Base-by-base conservation (phyloP, 2,113 vertebrate genomes). In the Tyrannus savana region DNA sequence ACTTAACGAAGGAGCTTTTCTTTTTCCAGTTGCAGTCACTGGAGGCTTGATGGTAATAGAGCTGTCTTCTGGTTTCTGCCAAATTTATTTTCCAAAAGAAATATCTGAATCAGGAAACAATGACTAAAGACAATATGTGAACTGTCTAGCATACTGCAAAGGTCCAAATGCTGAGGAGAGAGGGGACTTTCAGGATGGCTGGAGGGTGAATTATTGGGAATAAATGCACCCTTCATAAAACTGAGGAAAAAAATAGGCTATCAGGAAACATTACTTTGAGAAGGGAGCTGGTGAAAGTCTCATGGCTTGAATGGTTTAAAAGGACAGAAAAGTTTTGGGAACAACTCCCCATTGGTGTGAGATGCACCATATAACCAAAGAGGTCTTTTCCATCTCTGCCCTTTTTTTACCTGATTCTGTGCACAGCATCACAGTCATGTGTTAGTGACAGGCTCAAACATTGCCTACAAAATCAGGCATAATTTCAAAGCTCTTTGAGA, bases 41-140 rank as follows among this genome's bases (percentile, higher is more conserved):
- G 75, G 85, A 96, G 91, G 56, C 55, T 96, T 94, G 75, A 62
- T 94, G 59, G 87, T 88, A 95, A 93, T 31, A 93, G 90, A 95
- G 60, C 79, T 90, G 79, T 94, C 75, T 94, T 91, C 87, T 92
- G 24, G 35, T 86, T 55, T 83, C 87, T 93, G 92, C 92, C 95
- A 96, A 94, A 52, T 83, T 94, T 95, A 74, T 91, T 96, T 93
- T 97, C 95, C 95, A 88, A 85, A 86, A 94, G 87, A 96, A 97
- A 93, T 88, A 92, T 88, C 90, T 71, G 91, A 93, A 74, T n/a
- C 72, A 86, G 92, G 92, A 96, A 97, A 96, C 60, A 95, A 89
- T 92, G 88, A 93, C 95, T 96, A 74, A 91, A 96, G 75, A 82
- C 46, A 30, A 28, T 85, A 94, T 63, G 33, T 86, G 92, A 93